Base-by-base conservation (phyloP, 2,888 invertebrate genomes). In the Dicyrtomina minuta region DNA sequence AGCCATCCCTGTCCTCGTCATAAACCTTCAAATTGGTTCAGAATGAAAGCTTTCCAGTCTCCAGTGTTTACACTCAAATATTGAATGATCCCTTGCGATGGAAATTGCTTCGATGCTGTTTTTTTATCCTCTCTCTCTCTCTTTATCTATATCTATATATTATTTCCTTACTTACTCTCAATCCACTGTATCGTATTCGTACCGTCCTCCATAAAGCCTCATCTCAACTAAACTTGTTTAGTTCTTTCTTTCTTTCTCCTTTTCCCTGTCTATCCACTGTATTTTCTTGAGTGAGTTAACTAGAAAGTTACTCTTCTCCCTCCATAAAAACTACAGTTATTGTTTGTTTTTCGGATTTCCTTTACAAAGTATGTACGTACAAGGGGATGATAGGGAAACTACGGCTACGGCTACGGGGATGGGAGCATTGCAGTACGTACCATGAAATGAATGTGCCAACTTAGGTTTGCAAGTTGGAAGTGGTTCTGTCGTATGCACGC, bases 21-120 rank as follows among this genome's bases (percentile, higher is more conserved):
- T 73, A 73, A 73, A 73, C 61, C 67, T 58, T 71, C 70, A 71
- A 73, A 71, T 73, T 73, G 73, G 73, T 71, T 60, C 66, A 71
- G 70, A 71, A 73, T 73, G 73, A 73, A 73, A 71, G 67, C 62
- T 46, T 39, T 20, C 39, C 33, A 64, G 22, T 22, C 22, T 60
- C 59, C 59, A 68, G 64, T 51, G 39, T 33, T 60, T 20, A 64
- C 64, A 49, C 33, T 33, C 33, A 33, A 33, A 33, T 64, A 64
- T 64, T 64, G 64, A 64, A 64, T 64, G 64, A 64, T 51, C 51
- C 33, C 64, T 51, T 51, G 64, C 51, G 64, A 64, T 51, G 22
- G 22, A 33, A 64, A 64, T 51, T 51, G 43, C 26, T 26, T 27
- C 26, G 24, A 55, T 55, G 27, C 22, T 33, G 8, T 33, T 33